Evolutionary conservation across 2,888 invertebrate species (phyloP), one percentile per base, ranked within the genome.

Genomic region (Caenorhabditis sp.): DNA sequence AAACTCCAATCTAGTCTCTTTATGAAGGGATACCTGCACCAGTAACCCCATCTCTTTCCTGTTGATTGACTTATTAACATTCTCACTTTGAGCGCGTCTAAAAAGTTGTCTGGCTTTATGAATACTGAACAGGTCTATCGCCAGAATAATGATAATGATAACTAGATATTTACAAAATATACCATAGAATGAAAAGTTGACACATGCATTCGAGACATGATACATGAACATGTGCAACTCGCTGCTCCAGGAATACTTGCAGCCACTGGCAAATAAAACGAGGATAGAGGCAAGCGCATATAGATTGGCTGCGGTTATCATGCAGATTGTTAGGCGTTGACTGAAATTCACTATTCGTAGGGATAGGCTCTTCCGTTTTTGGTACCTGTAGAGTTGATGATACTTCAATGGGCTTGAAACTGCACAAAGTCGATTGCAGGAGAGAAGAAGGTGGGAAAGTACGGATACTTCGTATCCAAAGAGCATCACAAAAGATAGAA

Each of bases 161-260:
- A n/a, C n/a, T 14, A 74, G 16, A 54, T 74, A 74, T 61, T 74
- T 74, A 44, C 74, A 74, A 26, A 74, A 74, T 22, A 74, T 49
- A 0, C 74, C 74, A 22, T 64, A 74, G 54, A 74, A 74, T 2
- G 74, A 74, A 41, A 64, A 41, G 54, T 51, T 28, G 16, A 31
- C 63, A 41, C 74, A 74, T 2, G 63, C 22, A 41, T 74, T 64
- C 8, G 44, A 44, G 19, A 49, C 51, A 61, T 74, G 63, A 44
- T 74, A 74, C 41, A 63, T 59, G 54, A 74, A 74, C 41, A 61
- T 49, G 19, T 61, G 61, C n/a, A 63, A 26, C 3, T 54, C 63
- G 38, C 51, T 49, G 24, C 61, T 74, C 74, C 74, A 74, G 26
- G 12, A 64, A 54, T 74, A 74, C 16, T 54, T 63, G 10, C 74